phyloP scores from a whole-genome alignment of 37 sponge, comb jelly and placozoan genomes.

The Ianthella basta region DNA sequence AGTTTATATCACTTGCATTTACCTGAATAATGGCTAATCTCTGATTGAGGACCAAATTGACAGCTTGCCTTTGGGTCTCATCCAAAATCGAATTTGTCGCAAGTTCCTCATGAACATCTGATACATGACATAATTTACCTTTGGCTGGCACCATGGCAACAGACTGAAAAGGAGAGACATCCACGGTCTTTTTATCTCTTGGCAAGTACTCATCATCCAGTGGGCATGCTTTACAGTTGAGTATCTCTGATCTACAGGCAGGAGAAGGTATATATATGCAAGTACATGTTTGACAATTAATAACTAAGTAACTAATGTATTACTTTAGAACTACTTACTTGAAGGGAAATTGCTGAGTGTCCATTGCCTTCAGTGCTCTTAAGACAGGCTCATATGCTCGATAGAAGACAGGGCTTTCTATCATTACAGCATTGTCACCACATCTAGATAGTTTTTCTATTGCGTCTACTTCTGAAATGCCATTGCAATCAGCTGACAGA shows the following conservation, averaged over 20 bases:
- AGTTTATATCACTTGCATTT: too few species aligned
- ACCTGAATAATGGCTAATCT: constrained; percentile 59
- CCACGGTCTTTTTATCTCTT: background rate
- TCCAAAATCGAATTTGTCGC: background rate
- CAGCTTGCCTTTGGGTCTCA: constrained; percentile 41
- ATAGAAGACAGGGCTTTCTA: constrained; percentile 65
- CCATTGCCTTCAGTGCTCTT: constrained; percentile 36
- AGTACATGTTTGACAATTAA: too few species aligned
- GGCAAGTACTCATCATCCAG: background rate
- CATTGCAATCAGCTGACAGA: background rate
- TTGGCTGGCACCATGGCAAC: background rate
- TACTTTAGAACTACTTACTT: constrained; percentile 36
- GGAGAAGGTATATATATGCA: too few species aligned
- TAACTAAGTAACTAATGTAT: background rate
- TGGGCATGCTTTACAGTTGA: background rate
- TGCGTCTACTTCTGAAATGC: background rate
- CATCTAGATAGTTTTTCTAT: background rate
- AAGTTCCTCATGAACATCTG: background rate
- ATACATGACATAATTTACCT: background rate
- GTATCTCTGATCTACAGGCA: background rate
- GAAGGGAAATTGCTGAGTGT: constrained; percentile 34
- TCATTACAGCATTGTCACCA: constrained; percentile 22
- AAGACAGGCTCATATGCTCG: constrained; percentile 58
- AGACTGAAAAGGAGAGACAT: background rate
- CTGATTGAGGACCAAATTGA: constrained; percentile 19